Conservation (phyloP, 2,888 invertebrate species). For the Troilus luridus region DNA sequence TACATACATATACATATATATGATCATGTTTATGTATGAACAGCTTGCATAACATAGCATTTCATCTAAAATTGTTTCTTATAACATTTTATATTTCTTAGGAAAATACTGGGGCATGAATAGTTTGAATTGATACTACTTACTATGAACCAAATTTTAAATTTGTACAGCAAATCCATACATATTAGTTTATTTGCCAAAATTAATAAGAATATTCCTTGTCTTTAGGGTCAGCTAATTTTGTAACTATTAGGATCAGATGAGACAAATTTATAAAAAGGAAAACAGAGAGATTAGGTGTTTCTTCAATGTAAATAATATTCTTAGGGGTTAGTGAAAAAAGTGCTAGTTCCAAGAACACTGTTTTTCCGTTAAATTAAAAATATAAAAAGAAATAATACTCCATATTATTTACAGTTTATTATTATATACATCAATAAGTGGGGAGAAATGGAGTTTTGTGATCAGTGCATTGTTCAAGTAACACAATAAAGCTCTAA, state of each 20-base stretch:
- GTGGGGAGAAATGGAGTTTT: not conserved
- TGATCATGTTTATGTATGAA: not conserved
- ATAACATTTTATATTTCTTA: not conserved
- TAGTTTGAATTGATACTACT: not conserved
- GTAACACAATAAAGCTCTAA: not conserved
- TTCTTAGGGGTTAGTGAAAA: not conserved
- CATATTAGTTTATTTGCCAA: too few relatives aligned
- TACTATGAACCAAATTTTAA: not conserved
- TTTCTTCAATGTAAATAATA: not conserved
- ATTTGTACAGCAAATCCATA: too few relatives aligned
- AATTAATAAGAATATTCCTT: not conserved
- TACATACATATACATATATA: too few relatives aligned
- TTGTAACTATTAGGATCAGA: not conserved
- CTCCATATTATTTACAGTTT: conserved; percentile 38
- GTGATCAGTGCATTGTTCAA: not conserved
- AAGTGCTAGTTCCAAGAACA: not conserved
- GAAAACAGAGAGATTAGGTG: not conserved
- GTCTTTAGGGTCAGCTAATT: not conserved
- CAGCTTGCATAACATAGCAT: not conserved
- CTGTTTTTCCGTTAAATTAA: not conserved
- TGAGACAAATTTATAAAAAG: not conserved
- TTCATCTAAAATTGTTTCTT: not conserved
- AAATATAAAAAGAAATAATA: conserved; percentile 15
- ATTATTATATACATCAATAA: conserved; percentile 31
- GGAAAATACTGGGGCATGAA: not conserved